Evolutionary conservation across 2,888 invertebrate species (phyloP).

Genomic region (Spicauda simplicius): DNA sequence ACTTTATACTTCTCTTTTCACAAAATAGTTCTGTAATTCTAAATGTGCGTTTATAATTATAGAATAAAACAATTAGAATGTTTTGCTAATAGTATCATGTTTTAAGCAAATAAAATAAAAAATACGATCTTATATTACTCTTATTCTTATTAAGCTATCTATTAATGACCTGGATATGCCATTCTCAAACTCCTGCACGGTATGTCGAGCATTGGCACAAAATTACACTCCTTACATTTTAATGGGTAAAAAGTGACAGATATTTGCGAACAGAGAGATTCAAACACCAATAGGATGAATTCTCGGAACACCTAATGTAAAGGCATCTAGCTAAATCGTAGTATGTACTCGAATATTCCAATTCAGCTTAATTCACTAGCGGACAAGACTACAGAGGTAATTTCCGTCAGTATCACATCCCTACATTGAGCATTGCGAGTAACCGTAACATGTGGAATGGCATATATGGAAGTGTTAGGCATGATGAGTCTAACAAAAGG

Average conservation of each 20-base stretch:
- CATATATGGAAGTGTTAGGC: no score
- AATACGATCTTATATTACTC: no score
- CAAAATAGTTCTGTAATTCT: constrained; percentile 1
- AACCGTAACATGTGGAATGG: not conserved
- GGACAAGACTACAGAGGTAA: not conserved
- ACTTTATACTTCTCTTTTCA: constrained; percentile 1
- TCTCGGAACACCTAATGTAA: not conserved
- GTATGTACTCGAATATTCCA: not conserved
- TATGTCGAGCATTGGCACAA: no score
- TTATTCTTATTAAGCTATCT: no score
- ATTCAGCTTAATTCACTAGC: not conserved
- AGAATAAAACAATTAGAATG: no score
- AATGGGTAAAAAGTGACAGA: no score
- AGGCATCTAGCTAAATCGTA: not conserved
- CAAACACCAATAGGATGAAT: not conserved
- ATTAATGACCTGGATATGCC: no score
- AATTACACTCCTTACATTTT: no score
- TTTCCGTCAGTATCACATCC: not conserved
- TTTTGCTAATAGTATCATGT: no score
- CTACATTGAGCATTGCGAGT: not conserved
- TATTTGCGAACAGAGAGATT: not conserved
- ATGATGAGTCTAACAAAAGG: no score
- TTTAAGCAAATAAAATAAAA: no score
- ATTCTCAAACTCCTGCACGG: no score
- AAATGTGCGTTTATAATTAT: not conserved